Evolutionary conservation across 2,888 invertebrate species (phyloP).

Genomic region (Eledona agricola): DNA sequence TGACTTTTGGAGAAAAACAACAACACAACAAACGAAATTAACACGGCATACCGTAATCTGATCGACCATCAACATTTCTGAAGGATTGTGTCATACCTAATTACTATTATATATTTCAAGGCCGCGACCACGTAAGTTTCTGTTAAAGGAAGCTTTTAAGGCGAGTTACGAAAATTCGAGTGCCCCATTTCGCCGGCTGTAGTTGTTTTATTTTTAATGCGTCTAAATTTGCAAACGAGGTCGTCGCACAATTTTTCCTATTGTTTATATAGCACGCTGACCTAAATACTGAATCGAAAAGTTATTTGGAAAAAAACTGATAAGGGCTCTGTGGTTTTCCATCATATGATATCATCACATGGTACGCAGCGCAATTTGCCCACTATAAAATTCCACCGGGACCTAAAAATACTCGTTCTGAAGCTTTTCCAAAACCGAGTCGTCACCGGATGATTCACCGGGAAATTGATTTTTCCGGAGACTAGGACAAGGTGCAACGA

Average conservation of each 20-base stretch:
- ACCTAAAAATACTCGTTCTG: too few relatives aligned
- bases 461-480: background rate
- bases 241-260: conserved; percentile 1
- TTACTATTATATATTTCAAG: conserved; percentile 26
- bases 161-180: background rate
- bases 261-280: conserved; percentile 6
- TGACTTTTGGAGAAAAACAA: too few relatives aligned
- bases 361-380: too few relatives aligned
- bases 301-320: background rate
- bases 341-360: too few relatives aligned
- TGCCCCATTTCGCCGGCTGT: background rate
- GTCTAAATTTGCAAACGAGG: conserved; percentile 6
- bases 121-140: conserved; percentile 13
- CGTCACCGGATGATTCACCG: conserved; percentile 2
- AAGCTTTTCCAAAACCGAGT: background rate
- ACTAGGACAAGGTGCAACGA: conserved; percentile 8
- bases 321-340: too few relatives aligned
- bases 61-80: conserved; percentile 21
- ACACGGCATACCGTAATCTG: conserved; percentile 2
- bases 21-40: background rate
- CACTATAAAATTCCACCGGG: too few relatives aligned
- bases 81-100: conserved; percentile 34
- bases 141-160: conserved; percentile 7
- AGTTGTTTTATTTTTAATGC: conserved; percentile 2
- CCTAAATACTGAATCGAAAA: background rate